A percentile compares a stretch with the other conserved stretches of the same genome.
phyloP scores from a whole-genome alignment of 2,797 vertebrate species.

The Peromyscus eremicus region DNA sequence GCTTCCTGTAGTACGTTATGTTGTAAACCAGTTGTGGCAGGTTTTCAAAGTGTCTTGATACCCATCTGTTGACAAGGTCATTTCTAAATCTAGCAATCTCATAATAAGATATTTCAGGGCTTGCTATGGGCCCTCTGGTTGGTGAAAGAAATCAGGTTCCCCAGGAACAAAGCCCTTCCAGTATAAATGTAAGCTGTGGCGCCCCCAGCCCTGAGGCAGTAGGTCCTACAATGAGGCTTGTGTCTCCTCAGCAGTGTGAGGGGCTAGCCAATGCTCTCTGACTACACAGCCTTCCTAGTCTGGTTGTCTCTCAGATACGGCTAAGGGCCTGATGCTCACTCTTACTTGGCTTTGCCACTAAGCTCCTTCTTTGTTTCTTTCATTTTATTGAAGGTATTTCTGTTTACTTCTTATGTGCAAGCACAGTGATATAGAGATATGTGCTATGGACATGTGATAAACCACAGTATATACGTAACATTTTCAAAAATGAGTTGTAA shows the following conservation, averaged over 20 bases:
- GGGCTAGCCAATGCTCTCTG: slow-evolving; percentile 40
- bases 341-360: neutral
- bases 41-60: slow-evolving; percentile 83
- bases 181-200: slow-evolving; percentile 45
- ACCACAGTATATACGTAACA: neutral
- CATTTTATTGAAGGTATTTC: accelerated
- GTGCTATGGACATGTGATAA: neutral
- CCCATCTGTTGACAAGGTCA: slow-evolving; percentile 82
- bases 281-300: slow-evolving; percentile 35
- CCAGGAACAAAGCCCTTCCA: slow-evolving; percentile 75
- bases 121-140: slow-evolving; percentile 80
- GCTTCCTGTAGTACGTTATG: slow-evolving; percentile 14
- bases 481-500: neutral
- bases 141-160: slow-evolving; percentile 81
- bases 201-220: slow-evolving; percentile 40
- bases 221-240: slow-evolving; percentile 60
- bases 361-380: slow-evolving; percentile 28
- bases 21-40: slow-evolving; percentile 68
- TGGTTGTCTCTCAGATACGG: neutral
- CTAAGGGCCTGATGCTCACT: neutral
- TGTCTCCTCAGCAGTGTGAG: slow-evolving; percentile 54
- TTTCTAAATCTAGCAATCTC: slow-evolving; percentile 83
- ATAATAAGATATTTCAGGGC: slow-evolving; percentile 68
- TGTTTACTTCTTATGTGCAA: neutral
- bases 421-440: neutral